Conservation (phyloP, 2,113 vertebrate genomes). For the Malurus cyaneus region DNA sequence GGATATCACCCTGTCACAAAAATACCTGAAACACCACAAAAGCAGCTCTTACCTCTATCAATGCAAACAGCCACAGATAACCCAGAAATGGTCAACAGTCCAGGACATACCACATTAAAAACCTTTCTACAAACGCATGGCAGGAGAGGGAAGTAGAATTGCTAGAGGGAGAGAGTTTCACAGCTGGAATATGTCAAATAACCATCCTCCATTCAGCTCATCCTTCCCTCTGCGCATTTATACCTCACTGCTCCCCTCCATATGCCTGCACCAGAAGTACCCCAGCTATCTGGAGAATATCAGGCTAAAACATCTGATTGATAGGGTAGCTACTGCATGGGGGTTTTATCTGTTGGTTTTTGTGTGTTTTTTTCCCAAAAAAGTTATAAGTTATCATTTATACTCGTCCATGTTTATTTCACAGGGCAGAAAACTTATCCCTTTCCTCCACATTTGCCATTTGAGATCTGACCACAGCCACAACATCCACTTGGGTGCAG, state of each 20-base stretch:
- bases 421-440: neutral
- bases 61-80: neutral
- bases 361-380: neutral
- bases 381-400: neutral
- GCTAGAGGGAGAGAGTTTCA: neutral
- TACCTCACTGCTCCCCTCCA: neutral
- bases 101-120: neutral
- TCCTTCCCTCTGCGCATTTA: neutral
- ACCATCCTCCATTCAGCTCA: neutral
- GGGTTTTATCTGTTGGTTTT: too few species aligned
- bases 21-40: neutral
- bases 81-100: neutral
- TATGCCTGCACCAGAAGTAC: neutral
- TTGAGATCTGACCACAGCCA: neutral
- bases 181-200: neutral
- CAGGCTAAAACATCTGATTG: neutral
- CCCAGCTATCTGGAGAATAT: neutral
- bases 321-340: neutral
- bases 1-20: neutral
- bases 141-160: neutral
- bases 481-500: fast-evolving
- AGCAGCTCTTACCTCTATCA: neutral
- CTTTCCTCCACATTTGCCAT: neutral
- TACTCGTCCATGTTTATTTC: neutral
- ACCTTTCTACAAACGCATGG: neutral